phyloP scores from a whole-genome alignment of 37 sponge, comb jelly and placozoan species.

The Petrosia ficiformis region DNA sequence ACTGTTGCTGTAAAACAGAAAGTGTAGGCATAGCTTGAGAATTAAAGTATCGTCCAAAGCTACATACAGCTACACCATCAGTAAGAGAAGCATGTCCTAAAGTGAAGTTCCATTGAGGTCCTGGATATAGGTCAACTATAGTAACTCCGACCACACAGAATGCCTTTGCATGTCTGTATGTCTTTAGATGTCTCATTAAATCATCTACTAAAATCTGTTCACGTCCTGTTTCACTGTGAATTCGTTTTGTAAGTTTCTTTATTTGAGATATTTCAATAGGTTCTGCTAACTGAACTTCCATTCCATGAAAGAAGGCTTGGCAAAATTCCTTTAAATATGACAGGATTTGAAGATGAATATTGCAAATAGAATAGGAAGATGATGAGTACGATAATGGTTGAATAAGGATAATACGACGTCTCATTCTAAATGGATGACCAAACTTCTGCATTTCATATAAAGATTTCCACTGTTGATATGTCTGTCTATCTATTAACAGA shows the following conservation, averaged over 20 bases:
- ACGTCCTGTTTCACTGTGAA: slow-evolving; percentile 48
- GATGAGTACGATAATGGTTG: slow-evolving; percentile 44
- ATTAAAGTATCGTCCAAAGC: slow-evolving; percentile 72
- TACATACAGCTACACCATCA: slow-evolving; percentile 71
- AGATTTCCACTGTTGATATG: slow-evolving; percentile 54
- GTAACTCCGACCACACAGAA: slow-evolving; percentile 66
- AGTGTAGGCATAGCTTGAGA: not conserved
- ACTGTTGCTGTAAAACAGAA: slow-evolving; percentile 5
- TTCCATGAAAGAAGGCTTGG: slow-evolving; percentile 46
- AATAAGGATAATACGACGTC: slow-evolving; percentile 37
- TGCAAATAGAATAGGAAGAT: slow-evolving; percentile 3
- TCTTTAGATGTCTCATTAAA: slow-evolving; percentile 25
- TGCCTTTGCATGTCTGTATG: slow-evolving; percentile 12
- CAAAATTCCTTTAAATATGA: slow-evolving; percentile 43
- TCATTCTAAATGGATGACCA: slow-evolving; percentile 31
- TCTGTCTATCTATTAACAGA: slow-evolving; percentile 36
- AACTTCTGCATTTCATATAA: slow-evolving; percentile 31
- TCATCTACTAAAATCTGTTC: slow-evolving; percentile 53
- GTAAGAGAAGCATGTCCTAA: slow-evolving; percentile 77
- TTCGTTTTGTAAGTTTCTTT: slow-evolving; percentile 29
- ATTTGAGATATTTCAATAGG: slow-evolving; percentile 24
- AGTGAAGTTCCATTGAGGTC: slow-evolving; percentile 86
- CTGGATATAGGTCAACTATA: slow-evolving; percentile 79
- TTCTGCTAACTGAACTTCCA: slow-evolving; percentile 41
- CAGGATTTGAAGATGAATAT: slow-evolving; percentile 21